A percentile compares a stretch with the other conserved stretches of the same genome.
Conservation (phyloP, 1,140 invertebrate species). For the Tetragnatha versicolor region DNA sequence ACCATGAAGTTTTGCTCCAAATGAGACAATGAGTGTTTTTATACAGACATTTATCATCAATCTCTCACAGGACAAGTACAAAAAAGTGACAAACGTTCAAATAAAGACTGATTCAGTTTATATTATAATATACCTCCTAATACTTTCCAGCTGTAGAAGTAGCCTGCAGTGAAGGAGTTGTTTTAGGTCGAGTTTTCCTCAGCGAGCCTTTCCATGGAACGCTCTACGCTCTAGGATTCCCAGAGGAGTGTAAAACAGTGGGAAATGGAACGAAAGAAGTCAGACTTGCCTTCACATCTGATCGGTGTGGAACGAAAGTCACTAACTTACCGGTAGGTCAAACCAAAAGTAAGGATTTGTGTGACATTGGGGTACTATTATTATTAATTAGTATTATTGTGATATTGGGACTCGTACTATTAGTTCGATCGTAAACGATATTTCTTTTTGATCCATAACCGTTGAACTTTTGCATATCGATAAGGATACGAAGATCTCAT, state of each 20-base stretch:
- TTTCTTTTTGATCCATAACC: too few relatives aligned
- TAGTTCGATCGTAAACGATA: too few relatives aligned
- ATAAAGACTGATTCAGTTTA: neutral
- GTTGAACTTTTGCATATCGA: too few relatives aligned
- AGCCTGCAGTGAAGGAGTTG: slow-evolving; percentile 68
- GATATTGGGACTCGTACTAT: too few relatives aligned
- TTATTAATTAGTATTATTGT: too few relatives aligned
- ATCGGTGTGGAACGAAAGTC: slow-evolving; percentile 73
- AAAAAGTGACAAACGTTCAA: too few relatives aligned
- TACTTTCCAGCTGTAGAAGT: slow-evolving; percentile 63
- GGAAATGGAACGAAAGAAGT: slow-evolving; percentile 68
- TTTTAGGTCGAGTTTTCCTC: slow-evolving; percentile 69
- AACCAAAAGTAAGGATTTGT: neutral
- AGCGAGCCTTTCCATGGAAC: slow-evolving; percentile 73
- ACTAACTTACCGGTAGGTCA: slow-evolving; percentile 64
- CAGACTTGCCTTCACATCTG: slow-evolving; percentile 70
- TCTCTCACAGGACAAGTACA: neutral
- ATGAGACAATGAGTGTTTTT: neutral
- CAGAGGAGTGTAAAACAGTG: slow-evolving; percentile 71
- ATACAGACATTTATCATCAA: neutral
- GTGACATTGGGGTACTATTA: neutral
- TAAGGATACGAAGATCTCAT: too few relatives aligned
- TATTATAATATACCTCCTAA: neutral
- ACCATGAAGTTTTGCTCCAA: neutral
- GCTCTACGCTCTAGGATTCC: slow-evolving; percentile 75